These are phyloP conservation scores for Puffinus mauretanicus DNA, from an alignment of 2,113 vertebrate genomes.

Conservation along the genomic window DNA sequence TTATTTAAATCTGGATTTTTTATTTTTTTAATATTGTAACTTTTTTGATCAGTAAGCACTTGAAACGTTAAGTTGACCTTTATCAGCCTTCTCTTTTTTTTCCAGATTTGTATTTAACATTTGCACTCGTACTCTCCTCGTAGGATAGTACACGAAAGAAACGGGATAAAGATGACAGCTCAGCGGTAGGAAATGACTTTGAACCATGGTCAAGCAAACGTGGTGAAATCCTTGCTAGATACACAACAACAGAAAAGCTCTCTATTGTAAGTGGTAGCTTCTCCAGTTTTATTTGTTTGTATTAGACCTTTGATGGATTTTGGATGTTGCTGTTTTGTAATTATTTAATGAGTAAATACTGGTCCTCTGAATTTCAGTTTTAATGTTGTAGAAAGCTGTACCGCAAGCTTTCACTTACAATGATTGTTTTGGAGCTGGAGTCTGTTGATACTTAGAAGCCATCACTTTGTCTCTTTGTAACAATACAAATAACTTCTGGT, in stretches of 20 bases:
- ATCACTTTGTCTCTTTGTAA: not conserved
- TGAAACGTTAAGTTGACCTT: not conserved
- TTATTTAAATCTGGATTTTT: not conserved
- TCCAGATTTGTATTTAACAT: not conserved
- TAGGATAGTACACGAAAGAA: slow-evolving; percentile 85
- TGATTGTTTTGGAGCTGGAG: not conserved
- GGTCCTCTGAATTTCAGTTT: not conserved
- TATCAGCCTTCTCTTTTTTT: not conserved
- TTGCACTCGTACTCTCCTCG: not conserved
- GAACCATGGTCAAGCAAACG: slow-evolving; percentile 91
- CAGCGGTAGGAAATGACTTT: slow-evolving; percentile 85
- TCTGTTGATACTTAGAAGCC: not conserved
- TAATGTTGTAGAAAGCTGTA: not conserved
- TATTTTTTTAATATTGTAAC: not conserved
- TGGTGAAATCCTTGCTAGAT: slow-evolving; percentile 91
- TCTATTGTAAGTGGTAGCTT: slow-evolving; percentile 85
- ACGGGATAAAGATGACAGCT: slow-evolving; percentile 80
- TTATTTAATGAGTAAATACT: not conserved
- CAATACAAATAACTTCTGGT: not conserved
- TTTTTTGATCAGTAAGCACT: not conserved
- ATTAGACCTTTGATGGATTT: not conserved
- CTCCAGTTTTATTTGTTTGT: not conserved
- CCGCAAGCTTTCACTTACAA: not conserved
- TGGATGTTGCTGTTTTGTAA: not conserved
- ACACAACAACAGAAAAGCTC: slow-evolving; percentile 95